Percentiles rank a stretch among this genome's conserved stretches.
These are phyloP conservation scores for Thereva nobilitata DNA, from an alignment of 2,888 invertebrate genomes.

Conservation along the genomic window DNA sequence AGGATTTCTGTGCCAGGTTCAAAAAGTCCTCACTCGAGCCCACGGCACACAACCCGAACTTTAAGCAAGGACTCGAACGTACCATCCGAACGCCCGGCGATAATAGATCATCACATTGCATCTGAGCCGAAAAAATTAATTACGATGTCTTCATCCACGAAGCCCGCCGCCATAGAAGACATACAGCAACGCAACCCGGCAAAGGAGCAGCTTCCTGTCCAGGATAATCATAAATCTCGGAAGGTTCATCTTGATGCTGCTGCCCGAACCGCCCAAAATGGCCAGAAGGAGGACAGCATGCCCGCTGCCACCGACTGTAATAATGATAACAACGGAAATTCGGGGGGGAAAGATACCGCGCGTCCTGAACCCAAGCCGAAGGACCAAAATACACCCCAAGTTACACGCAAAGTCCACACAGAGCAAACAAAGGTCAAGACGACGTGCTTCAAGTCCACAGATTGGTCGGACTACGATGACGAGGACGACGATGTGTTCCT, in stretches of 20 bases:
- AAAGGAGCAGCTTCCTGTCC: slow-evolving; percentile 18
- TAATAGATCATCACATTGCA: slow-evolving; percentile 7
- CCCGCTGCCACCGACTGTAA: neutral
- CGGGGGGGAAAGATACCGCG: slow-evolving; percentile 20
- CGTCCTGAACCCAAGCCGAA: slow-evolving; percentile 15
- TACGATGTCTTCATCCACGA: slow-evolving; percentile 10
- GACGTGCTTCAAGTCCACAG: slow-evolving; percentile 17
- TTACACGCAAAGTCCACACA: neutral
- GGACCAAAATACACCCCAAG: neutral
- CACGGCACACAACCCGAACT: slow-evolving; percentile 1
- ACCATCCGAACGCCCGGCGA: slow-evolving; percentile 14
- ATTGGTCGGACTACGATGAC: slow-evolving; percentile 40
- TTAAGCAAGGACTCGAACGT: slow-evolving; percentile 6
- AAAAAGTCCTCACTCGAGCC: slow-evolving; percentile 33
- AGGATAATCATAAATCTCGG: slow-evolving; percentile 22
- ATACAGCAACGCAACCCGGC: neutral
- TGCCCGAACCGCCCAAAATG: neutral
- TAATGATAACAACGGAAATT: slow-evolving; percentile 13
- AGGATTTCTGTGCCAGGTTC: slow-evolving; percentile 4
- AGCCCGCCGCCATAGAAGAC: slow-evolving; percentile 1
- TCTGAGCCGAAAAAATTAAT: slow-evolving; percentile 26
- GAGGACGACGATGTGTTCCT: slow-evolving; percentile 56
- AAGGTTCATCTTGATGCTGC: slow-evolving; percentile 13
- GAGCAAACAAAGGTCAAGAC: slow-evolving; percentile 12
- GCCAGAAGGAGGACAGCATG: neutral